Evolutionary conservation across 1,140 invertebrate species (phyloP), one percentile per base, ranked within the genome.

Genomic region (Conus betulinus): DNA sequence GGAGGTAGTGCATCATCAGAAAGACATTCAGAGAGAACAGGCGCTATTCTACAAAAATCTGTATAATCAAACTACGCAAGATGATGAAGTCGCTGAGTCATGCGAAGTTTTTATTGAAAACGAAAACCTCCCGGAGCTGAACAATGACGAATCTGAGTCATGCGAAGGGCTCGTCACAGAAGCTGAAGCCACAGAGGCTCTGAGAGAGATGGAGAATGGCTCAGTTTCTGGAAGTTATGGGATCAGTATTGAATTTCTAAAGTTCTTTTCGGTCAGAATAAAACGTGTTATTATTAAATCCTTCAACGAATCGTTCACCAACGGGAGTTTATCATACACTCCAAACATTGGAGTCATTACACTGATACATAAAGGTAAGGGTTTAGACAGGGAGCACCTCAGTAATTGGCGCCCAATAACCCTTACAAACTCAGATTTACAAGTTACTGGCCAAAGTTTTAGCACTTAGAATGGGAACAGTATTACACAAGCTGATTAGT

Each of bases 321-420:
- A 39, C 39, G 39, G 39, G 3, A 39, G 39, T 39, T 39, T 39
- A 39, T 39, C 39, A 39, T 39, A 39, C 39, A 39, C 39, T 3
- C 39, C 0, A 39, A 39, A 39, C 39, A 0, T 39, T 39, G 39
- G 39, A 39, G 39, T 39, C 39, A 39, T 39, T 39, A 39, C 39
- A 39, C 39, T 39, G 39, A 39, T 39, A 39, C 39, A 39, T 39
- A 39, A 39, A 39, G 39, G 39, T 39, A 39, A 39, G 39, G 39
- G 3, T 39, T 63, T 86, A 81, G 15, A 15, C 5, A 52, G 51
- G 81, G 53, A 78, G 10, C 23, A 11, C 17, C 27, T 89, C 17
- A 55, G n/a, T 63, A 87, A 89, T 55, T 89, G 74, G 74, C 25
- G 84, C 13, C 88, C 84, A 60, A 86, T 89, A 27, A 81, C 84